Evolutionary conservation across 2,888 invertebrate genomes (phyloP).

Genomic region (Rhyacophila evoluta): DNA sequence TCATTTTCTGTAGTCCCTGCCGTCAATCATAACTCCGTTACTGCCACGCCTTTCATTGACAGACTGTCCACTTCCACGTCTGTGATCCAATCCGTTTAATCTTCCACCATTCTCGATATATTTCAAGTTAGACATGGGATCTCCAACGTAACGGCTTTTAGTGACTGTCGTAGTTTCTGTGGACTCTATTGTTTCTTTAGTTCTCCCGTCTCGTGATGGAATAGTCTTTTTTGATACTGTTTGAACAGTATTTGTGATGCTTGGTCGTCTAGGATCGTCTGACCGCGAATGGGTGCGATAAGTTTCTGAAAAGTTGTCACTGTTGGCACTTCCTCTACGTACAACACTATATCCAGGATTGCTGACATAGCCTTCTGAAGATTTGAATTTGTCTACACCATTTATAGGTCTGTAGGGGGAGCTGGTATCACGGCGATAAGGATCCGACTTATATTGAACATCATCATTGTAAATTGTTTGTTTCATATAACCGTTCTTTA

Average conservation of each 20-base stretch:
- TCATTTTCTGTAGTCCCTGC: constrained; percentile 64
- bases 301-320: constrained; percentile 79
- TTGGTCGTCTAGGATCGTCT: constrained; percentile 76
- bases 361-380: constrained; percentile 63
- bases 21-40: constrained; percentile 74
- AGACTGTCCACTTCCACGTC: constrained; percentile 59
- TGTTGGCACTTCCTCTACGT: constrained; percentile 76
- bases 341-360: constrained; percentile 61
- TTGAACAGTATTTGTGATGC: constrained; percentile 78
- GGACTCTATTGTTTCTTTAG: constrained; percentile 77
- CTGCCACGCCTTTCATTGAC: constrained; percentile 58
- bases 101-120: constrained; percentile 70
- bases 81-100: constrained; percentile 54
- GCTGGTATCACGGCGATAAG: constrained; percentile 64
- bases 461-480: constrained; percentile 65
- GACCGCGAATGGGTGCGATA: constrained; percentile 77
- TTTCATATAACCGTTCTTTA: constrained; percentile 63
- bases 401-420: constrained; percentile 67
- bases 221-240: constrained; percentile 78
- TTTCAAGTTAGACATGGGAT: constrained; percentile 65
- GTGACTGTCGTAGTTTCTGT: constrained; percentile 79
- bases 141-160: constrained; percentile 72
- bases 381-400: constrained; percentile 61
- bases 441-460: constrained; percentile 67
- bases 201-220: constrained; percentile 74